These are phyloP conservation scores for Papilio gigon DNA, from an alignment of 2,888 invertebrate species.

Conservation along the genomic window DNA sequence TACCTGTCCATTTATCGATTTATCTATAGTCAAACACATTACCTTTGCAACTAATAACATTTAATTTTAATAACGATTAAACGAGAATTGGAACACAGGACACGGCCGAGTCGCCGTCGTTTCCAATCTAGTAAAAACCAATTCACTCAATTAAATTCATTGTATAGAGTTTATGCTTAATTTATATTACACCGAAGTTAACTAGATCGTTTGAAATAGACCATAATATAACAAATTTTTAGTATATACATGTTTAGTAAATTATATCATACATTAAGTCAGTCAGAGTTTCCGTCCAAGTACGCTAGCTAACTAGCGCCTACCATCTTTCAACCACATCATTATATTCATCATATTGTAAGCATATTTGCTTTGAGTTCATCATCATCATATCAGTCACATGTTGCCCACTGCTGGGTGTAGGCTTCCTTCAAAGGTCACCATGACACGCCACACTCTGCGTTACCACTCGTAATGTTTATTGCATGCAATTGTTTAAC, in stretches of 20 bases:
- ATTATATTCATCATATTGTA: too few relatives aligned
- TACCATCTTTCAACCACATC: too few relatives aligned
- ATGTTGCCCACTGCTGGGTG: too few relatives aligned
- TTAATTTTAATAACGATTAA: conserved; percentile 6
- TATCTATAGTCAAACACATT: not conserved
- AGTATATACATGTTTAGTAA: not conserved
- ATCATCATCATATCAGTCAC: too few relatives aligned
- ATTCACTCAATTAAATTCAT: conserved; percentile 13
- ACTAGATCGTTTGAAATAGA: not conserved
- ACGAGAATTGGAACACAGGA: not conserved
- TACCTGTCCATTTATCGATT: too few relatives aligned
- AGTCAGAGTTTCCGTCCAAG: too few relatives aligned
- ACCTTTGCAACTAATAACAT: not conserved
- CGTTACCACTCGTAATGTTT: too few relatives aligned
- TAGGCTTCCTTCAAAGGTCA: too few relatives aligned
- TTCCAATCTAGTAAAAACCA: conserved; percentile 7
- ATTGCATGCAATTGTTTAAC: not conserved
- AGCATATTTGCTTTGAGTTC: too few relatives aligned
- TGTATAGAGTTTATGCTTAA: not conserved
- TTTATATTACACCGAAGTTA: conserved; percentile 10
- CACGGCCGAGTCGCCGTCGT: not conserved
- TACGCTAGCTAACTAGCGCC: too few relatives aligned
- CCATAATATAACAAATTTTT: not conserved
- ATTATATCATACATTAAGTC: too few relatives aligned
- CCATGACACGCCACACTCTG: too few relatives aligned